Base-by-base conservation (phyloP, 2,888 invertebrate genomes). In the Ctena decussata region DNA sequence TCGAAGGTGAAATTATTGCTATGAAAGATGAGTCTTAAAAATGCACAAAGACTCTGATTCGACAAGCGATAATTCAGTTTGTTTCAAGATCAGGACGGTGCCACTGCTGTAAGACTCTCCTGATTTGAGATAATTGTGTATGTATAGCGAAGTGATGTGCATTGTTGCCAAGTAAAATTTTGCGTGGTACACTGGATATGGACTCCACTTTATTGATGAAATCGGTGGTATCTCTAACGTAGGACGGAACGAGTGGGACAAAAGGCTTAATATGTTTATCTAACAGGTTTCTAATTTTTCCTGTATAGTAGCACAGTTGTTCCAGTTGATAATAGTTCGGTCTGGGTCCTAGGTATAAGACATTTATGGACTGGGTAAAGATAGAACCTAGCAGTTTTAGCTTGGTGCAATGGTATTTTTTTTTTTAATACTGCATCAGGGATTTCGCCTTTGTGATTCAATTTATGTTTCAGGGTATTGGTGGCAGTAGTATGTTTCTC, bases 1-100 rank as follows among this genome's bases (percentile, higher is more conserved):
- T 82, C 72, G 37, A 85, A 82, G 2, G 35, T 11, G 44, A 82
- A 85, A 74, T 27, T 65, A 27, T 79, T 82, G 12, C 46, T 32
- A 12, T 46, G 46, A 11, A 82, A 30, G 18, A 78, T 72, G 11
- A 71, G 24, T 53, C 71, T 49, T 30, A 78, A 32, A 11, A 78
- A 53, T 37, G 44, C 11, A 6, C 69, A 11, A 6, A 78, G 18
- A 37, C 37, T 41, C 6, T 49, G 44, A n/a, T 69, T 12, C 1
- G 37, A 35, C 21, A 77, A 18, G 21, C 21, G 69, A 30, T 49
- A 77, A 2, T 27, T 35, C 2, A 70, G 53, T 44, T 79, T 79
- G 44, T 73, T 24, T 57, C 39, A 21, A 18, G 0, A 24, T 1
- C 65, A 5, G 5, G 60, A 21, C 12, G 21, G 24, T 21, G 60